Evolutionary conservation across 2,113 vertebrate genomes (phyloP), one percentile per base, ranked within the genome.

Genomic region (Limnothrissa miodon): DNA sequence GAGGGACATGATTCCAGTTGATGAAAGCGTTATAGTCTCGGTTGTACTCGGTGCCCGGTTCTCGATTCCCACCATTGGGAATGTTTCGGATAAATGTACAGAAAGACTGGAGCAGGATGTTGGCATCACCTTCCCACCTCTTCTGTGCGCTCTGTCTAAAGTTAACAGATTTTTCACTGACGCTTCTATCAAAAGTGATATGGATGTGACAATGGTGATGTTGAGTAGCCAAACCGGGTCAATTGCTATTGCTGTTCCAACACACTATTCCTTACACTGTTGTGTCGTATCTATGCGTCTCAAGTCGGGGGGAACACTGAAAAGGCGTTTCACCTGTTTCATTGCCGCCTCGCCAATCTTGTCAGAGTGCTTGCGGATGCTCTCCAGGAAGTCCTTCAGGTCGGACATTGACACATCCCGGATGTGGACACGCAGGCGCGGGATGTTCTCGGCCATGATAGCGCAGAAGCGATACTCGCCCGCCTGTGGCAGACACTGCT

Each of bases 341-440:
- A 99, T 98, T n/a, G 98, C 97, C 0, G 96, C 96, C 95, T 99
- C 96, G 6, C 98, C 98, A 0, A 99, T 98, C 93, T 95, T 97
- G 90, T 99, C 97, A 0, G 98, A 99, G 93, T 99, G 98, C 84
- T 98, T 99, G 39, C 98, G 96, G 92, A 99, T 98, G 87, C 97
- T 99, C 93, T 99, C 98, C 95, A 99, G 92, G 92, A 99, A 99
- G 90, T 99, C 98, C 86, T 97, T 96, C 46, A 99, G 96, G 90
- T 99, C 97, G 0, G 95, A 96, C 97, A 99, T 99, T 90, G 98
- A 98, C 19, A 97, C 96, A 46, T 99, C 98, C 21, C 95, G 94
- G 90, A 99, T 99, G 88, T 96, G 96, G 0, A 93, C 90, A 0
- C 97, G 95, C 81, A 99, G 94, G 10, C 93, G 93, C 0, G 98